phyloP scores from a whole-genome alignment of 2,797 vertebrate species.

The Liasis olivaceus region DNA sequence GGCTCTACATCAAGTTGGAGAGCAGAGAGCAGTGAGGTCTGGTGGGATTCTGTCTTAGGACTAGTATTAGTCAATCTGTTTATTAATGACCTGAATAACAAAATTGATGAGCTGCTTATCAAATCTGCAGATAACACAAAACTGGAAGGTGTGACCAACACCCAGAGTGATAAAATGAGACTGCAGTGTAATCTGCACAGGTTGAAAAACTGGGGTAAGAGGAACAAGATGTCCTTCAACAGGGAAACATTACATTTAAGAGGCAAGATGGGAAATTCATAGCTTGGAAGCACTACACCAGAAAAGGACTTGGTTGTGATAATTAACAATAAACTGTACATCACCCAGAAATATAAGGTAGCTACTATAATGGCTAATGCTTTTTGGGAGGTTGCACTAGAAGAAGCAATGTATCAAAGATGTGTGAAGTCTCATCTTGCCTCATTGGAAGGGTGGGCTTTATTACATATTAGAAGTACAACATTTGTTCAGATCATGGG shows the following conservation, averaged over 20 bases:
- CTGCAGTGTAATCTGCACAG: not conserved
- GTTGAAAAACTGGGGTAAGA: not conserved
- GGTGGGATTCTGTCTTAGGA: not conserved
- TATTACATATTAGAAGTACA: not conserved
- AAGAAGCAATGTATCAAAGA: not conserved
- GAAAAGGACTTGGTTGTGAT: not conserved
- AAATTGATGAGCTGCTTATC: not conserved
- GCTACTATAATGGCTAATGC: not conserved
- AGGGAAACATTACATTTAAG: not conserved
- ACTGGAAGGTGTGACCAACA: not conserved
- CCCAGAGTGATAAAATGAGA: not conserved
- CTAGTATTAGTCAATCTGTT: not conserved
- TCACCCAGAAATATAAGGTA: not conserved
- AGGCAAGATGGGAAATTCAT: not conserved
- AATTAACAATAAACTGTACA: not conserved
- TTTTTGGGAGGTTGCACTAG: not conserved
- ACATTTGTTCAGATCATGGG: not conserved
- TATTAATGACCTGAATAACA: not conserved
- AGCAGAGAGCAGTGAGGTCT: not conserved
- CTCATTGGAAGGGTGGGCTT: not conserved
- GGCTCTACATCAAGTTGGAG: not conserved
- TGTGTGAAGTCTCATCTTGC: not conserved
- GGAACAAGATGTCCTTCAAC: not conserved
- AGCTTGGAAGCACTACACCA: not conserved
- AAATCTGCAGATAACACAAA: not conserved